A percentile compares a stretch with the other conserved stretches of the same genome.
Evolutionary conservation across 2,797 vertebrate species (phyloP).

Genomic region (Epinephelus coioides): DNA sequence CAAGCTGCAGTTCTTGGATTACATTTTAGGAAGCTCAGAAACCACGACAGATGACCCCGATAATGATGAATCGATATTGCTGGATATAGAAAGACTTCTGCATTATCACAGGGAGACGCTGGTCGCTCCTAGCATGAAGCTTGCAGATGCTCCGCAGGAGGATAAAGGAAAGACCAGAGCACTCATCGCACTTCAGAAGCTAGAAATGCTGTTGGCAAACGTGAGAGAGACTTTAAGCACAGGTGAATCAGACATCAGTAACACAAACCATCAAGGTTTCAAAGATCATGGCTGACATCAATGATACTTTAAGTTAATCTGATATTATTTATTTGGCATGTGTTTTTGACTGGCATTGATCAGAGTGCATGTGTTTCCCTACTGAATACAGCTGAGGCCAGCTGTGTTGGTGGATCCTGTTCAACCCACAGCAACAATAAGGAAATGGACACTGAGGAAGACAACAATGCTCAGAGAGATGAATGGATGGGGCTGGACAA

Average conservation of each 20-base stretch:
- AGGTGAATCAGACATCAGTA: slow-evolving; percentile 66
- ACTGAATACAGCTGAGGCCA: slow-evolving; percentile 51
- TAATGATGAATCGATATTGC: slow-evolving; percentile 72
- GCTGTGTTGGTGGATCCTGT: slow-evolving; percentile 45
- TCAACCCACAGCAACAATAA: slow-evolving; percentile 19
- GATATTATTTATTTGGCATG: background rate
- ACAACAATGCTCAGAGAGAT: slow-evolving; percentile 14
- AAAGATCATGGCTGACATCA: slow-evolving; percentile 21
- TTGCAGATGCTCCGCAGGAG: slow-evolving; percentile 52
- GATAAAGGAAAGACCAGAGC: slow-evolving; percentile 56
- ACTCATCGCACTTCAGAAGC: slow-evolving; percentile 76
- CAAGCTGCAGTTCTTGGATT: slow-evolving; percentile 83
- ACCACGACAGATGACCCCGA: slow-evolving; percentile 38
- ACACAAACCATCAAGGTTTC: slow-evolving; percentile 77
- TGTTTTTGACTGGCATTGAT: slow-evolving; percentile 40
- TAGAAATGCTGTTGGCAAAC: slow-evolving; percentile 79
- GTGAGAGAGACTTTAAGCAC: slow-evolving; percentile 75
- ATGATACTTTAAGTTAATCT: slow-evolving; percentile 8
- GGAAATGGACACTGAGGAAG: background rate
- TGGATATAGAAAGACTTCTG: slow-evolving; percentile 79
- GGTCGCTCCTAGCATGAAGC: slow-evolving; percentile 41
- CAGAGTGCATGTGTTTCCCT: slow-evolving; percentile 52
- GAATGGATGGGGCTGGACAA: slow-evolving; percentile 9
- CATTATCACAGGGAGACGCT: slow-evolving; percentile 67
- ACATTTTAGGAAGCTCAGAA: slow-evolving; percentile 64